Evolutionary conservation across 2,888 invertebrate genomes (phyloP).

Genomic region (Hymenopus coronatus): DNA sequence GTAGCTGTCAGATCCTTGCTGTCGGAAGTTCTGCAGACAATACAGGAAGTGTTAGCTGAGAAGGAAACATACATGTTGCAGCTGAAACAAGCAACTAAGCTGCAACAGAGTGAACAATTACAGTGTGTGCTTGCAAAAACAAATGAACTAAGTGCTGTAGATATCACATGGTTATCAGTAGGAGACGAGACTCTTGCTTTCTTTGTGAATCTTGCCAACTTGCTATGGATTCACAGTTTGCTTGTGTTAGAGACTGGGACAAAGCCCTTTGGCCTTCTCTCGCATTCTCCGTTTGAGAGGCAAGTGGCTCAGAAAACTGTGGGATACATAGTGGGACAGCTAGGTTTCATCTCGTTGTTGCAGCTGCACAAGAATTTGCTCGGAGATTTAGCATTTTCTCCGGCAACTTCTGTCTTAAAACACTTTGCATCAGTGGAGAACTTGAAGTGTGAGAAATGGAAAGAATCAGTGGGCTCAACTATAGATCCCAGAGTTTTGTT

Average conservation of each 20-base stretch:
- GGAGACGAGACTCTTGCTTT: constrained; percentile 45
- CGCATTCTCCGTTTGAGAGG: constrained; percentile 23
- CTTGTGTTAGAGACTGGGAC: constrained; percentile 32
- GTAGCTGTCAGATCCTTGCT: constrained; percentile 25
- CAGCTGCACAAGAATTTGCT: constrained; percentile 43
- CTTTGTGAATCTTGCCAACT: constrained; percentile 45
- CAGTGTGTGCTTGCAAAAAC: constrained; percentile 40
- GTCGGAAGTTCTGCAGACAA: constrained; percentile 15
- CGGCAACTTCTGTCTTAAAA: neutral
- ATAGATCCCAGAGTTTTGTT: constrained; percentile 29
- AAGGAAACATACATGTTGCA: neutral
- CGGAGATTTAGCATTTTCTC: constrained; percentile 38
- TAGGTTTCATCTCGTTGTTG: constrained; percentile 45
- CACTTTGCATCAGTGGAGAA: neutral
- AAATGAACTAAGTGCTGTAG: constrained; percentile 38
- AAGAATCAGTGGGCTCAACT: neutral
- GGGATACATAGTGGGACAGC: constrained; percentile 45
- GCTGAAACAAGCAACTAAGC: neutral
- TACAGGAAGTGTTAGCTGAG: neutral
- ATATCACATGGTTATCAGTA: constrained; percentile 43
- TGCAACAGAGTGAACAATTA: constrained; percentile 36
- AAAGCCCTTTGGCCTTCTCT: constrained; percentile 28
- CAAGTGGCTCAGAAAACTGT: constrained; percentile 38
- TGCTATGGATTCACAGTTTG: constrained; percentile 44
- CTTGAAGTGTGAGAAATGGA: neutral